Evolutionary conservation across 37 sponge, comb jelly and placozoan species (phyloP), one percentile per base, ranked within the genome.

Genomic region (Lycopodina hypogea): DNA sequence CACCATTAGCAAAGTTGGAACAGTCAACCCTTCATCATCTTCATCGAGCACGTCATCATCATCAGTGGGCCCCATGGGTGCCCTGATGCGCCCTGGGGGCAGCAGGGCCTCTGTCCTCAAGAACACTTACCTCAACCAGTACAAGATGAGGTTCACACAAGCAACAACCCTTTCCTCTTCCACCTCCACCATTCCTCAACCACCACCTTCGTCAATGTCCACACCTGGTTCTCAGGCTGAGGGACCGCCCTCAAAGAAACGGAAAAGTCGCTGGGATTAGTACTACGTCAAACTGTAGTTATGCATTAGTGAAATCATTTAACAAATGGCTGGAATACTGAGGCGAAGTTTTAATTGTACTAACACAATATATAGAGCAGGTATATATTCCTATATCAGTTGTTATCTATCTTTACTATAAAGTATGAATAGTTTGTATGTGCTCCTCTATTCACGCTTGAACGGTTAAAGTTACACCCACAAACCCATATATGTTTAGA

Each of bases 261-360:
- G 87, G 40, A 90, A 90, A 56, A 90, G 91, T 73, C 78, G 91
- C 26, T 90, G 91, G 91, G 68, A 90, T 53, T 89, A 53, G 67
- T 11, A 67, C 7, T 59, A 6, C 4, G 28, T n/a, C n/a, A n/a
- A n/a, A n/a, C n/a, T n/a, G n/a, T n/a, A n/a, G n/a, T n/a, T n/a
- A n/a, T n/a, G n/a, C n/a, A n/a, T n/a, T n/a, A n/a, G n/a, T n/a
- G n/a, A n/a, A n/a, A n/a, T n/a, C n/a, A n/a, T n/a, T n/a, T n/a
- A n/a, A n/a, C n/a, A n/a, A n/a, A n/a, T n/a, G n/a, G n/a, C n/a
- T n/a, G n/a, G n/a, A n/a, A n/a, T n/a, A n/a, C n/a, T n/a, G n/a
- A n/a, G n/a, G n/a, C n/a, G n/a, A n/a, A n/a, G n/a, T n/a, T n/a
- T n/a, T n/a, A n/a, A n/a, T n/a, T n/a, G n/a, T n/a, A n/a, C n/a